Base-by-base conservation (phyloP, 2,113 vertebrate species). In the Polyodon spathula region DNA sequence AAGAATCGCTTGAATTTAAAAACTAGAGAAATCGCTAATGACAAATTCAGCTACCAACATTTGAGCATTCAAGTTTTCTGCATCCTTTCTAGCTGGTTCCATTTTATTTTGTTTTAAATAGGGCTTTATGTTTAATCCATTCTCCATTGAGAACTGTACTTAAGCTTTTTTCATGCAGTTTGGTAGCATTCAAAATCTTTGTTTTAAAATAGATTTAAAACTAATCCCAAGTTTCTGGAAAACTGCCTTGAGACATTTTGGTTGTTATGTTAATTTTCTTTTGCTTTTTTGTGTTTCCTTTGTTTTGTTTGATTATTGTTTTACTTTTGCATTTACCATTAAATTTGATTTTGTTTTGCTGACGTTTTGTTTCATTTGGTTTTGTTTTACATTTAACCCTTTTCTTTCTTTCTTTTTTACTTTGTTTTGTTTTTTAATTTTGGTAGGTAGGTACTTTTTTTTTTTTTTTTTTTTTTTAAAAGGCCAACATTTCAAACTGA, bases 331-430 rank as follows among this genome's bases (percentile, higher is more conserved):
- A 87, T 86, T 88, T 91, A 94, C 87, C 89, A 97, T 97, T 97
- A 98, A 97, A 98, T 97, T 95, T 95, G 88, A 79, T 92, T 98
- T 97, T 81, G 82, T 94, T 97, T 97, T 89, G 89, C 87, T 85
- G 86, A 85, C 93, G 88, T 73, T 87, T 97, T 94, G 86, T 88
- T 95, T 95, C 77, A 84, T 88, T 93, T 86, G 86, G 87, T 91
- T 86, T 76, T 79, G 67, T 81, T 79, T 43, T 76, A 76, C 75
- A 76, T 76, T 27, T 27, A 27, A 27, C 27, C 27, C 27, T 27
- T 72, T 71, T 77, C 76, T 77, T 72, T 78, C 84, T 76, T 80
- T 84, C 79, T 76, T 72, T n/a, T n/a, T n/a, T n/a, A n/a, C n/a
- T n/a, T 39, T 42, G 58, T 53, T 56, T 67, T 48, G 62, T 48